These are phyloP conservation scores for Metalampra italica DNA, from an alignment of 2,888 invertebrate species.

Conservation along the genomic window DNA sequence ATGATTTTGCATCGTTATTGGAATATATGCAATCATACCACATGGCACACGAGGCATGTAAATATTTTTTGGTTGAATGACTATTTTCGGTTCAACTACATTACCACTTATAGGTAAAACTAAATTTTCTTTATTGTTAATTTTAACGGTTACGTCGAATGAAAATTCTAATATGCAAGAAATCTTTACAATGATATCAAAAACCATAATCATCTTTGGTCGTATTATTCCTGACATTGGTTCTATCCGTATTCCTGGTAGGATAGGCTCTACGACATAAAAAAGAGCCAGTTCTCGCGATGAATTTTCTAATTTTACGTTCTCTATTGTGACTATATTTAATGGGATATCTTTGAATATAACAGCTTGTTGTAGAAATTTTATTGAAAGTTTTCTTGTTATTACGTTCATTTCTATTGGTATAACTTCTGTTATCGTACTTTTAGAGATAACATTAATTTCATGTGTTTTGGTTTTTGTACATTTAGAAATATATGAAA, in stretches of 20 bases:
- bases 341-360: constrained; percentile 62
- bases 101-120: constrained; percentile 62
- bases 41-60: constrained; percentile 70
- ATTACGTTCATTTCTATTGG: constrained; percentile 54
- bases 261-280: constrained; percentile 66
- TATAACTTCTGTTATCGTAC: constrained; percentile 27
- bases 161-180: constrained; percentile 58
- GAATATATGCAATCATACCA: constrained; percentile 54
- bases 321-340: constrained; percentile 57
- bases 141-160: constrained; percentile 56
- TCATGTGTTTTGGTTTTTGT: constrained; percentile 62
- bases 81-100: constrained; percentile 70
- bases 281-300: constrained; percentile 73
- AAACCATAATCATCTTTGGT: constrained; percentile 67
- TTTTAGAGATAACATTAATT: constrained; percentile 44
- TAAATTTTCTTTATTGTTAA: constrained; percentile 67
- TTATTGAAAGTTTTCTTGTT: constrained; percentile 59
- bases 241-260: constrained; percentile 65
- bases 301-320: constrained; percentile 71
- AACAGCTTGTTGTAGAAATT: constrained; percentile 53
- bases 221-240: constrained; percentile 73
- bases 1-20: constrained; percentile 57
- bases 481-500: constrained; percentile 47
- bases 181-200: constrained; percentile 62
- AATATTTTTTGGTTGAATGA: constrained; percentile 68